phyloP scores from a whole-genome alignment of 2,113 vertebrate species.

The Aegithalos caudatus region DNA sequence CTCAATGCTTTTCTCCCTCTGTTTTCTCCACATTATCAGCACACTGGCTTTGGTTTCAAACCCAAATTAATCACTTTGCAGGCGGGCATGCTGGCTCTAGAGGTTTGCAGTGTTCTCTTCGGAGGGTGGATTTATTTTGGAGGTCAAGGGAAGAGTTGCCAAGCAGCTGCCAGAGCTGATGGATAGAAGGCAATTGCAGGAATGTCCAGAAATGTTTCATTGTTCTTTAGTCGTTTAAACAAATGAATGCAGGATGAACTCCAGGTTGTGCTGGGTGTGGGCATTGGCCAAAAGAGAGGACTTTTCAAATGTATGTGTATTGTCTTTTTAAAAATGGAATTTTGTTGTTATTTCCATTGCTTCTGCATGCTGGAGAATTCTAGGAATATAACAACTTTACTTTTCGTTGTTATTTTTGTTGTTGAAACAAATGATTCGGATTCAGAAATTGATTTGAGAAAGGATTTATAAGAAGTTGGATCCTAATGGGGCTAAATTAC shows the following conservation, averaged over 20 bases:
- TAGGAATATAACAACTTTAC: background rate
- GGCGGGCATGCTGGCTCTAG: background rate
- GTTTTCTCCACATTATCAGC: background rate
- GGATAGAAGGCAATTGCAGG: background rate
- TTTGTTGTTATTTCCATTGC: background rate
- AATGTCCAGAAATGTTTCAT: conserved; percentile 18
- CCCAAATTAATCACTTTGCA: background rate
- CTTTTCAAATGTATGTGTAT: background rate
- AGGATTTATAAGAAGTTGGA: background rate
- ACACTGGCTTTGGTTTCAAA: background rate
- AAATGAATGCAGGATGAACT: background rate
- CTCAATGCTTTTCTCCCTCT: background rate
- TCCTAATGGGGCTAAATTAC: background rate
- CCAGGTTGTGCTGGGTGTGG: background rate
- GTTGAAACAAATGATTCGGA: accelerated
- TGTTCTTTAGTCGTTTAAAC: conserved; percentile 8
- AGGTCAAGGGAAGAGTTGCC: background rate
- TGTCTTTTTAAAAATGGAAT: background rate
- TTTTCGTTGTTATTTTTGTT: background rate
- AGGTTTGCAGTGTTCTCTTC: background rate
- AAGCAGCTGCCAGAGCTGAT: conserved; percentile 38
- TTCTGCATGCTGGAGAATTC: background rate
- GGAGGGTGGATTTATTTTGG: background rate
- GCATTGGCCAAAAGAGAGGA: background rate
- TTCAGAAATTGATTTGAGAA: background rate